These are phyloP conservation scores for Vanessa atalanta DNA, from an alignment of 1,140 invertebrate genomes.

Conservation along the genomic window DNA sequence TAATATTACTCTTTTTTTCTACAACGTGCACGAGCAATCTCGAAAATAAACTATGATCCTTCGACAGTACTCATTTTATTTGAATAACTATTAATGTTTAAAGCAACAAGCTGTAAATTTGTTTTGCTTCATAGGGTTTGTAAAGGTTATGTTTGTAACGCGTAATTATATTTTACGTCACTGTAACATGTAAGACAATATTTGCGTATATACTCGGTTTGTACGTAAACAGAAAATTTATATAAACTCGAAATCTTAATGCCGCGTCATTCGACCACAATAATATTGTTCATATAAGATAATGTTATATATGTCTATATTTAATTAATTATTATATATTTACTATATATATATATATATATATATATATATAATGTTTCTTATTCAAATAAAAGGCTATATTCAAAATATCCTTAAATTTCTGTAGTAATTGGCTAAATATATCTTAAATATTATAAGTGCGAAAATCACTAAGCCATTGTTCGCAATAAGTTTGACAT, in stretches of 20 bases:
- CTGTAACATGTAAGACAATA: background rate
- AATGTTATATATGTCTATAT: no score
- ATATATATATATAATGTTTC: no score
- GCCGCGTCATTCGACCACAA: background rate
- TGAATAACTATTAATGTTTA: constrained; percentile 4
- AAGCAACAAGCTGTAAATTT: constrained; percentile 3
- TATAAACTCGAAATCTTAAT: constrained; percentile 1
- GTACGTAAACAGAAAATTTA: background rate
- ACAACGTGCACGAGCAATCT: constrained; percentile 67
- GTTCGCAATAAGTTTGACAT: no score
- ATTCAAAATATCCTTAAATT: no score
- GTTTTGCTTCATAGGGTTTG: background rate
- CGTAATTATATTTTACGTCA: background rate
- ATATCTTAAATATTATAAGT: no score
- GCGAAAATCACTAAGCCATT: no score
- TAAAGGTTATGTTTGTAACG: background rate
- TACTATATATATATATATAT: no score
- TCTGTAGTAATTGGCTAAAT: no score
- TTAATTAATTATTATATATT: no score
- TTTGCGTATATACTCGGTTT: background rate
- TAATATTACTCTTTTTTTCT: constrained; percentile 78
- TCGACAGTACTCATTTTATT: constrained; percentile 32
- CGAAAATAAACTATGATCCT: constrained; percentile 73
- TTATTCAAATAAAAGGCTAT: no score
- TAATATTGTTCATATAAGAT: background rate